phyloP scores from a whole-genome alignment of 2,888 invertebrate species.

The Tyria jacobaeae region DNA sequence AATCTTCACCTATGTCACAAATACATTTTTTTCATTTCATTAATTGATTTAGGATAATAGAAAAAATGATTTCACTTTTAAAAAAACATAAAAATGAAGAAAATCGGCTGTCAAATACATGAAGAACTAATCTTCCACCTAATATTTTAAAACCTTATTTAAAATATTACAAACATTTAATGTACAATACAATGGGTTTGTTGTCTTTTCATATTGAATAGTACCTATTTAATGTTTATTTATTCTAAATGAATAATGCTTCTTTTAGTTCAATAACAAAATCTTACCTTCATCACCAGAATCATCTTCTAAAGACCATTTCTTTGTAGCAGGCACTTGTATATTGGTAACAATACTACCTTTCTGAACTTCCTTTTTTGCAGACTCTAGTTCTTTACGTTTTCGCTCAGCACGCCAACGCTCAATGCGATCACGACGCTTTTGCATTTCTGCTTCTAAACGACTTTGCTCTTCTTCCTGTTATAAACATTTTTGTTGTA shows the following conservation, averaged over 20 bases:
- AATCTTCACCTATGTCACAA: conserved; percentile 82
- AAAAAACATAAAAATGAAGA: too few species aligned
- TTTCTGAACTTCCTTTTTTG: conserved; percentile 91
- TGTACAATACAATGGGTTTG: too few species aligned
- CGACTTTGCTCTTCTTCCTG: conserved; percentile 96
- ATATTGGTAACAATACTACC: conserved; percentile 88
- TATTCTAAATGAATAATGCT: too few species aligned
- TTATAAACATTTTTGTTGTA: background rate
- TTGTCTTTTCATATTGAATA: too few species aligned
- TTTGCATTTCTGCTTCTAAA: conserved; percentile 98
- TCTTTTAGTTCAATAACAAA: too few species aligned
- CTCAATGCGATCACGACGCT: conserved; percentile 97
- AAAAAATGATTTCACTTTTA: too few species aligned
- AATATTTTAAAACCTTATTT: too few species aligned
- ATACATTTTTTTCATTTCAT: background rate
- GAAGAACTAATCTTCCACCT: too few species aligned
- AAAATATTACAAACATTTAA: too few species aligned
- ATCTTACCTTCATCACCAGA: conserved; percentile 94
- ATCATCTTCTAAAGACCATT: conserved; percentile 98
- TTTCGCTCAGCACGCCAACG: conserved; percentile 98
- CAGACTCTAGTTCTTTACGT: conserved; percentile 93
- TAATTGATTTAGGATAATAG: too few species aligned
- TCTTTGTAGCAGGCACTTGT: conserved; percentile 89
- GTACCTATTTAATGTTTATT: too few species aligned
- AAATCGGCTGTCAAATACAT: too few species aligned